A percentile compares a stretch with the other conserved stretches of the same genome.
Conservation (phyloP, 2,113 vertebrate species). For the Notothenia rossii region DNA sequence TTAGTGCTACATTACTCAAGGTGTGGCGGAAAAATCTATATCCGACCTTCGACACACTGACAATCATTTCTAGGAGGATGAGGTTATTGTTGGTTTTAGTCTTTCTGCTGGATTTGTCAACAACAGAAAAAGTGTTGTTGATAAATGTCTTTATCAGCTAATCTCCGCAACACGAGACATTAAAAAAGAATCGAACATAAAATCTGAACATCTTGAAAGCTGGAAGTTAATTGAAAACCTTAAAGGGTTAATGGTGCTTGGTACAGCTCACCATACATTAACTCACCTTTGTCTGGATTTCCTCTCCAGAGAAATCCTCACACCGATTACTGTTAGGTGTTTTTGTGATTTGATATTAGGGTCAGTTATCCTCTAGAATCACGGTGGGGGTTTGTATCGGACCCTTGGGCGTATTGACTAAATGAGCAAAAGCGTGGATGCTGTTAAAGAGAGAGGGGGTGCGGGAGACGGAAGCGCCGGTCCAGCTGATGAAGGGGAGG, state of each 20-base stretch:
- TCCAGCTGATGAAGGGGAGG: slow-evolving; percentile 27
- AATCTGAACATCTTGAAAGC: background rate
- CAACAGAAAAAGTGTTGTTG: background rate
- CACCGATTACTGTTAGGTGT: background rate
- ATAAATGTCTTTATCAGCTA: background rate
- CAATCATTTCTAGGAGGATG: background rate
- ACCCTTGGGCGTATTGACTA: slow-evolving; percentile 23
- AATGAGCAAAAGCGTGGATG: slow-evolving; percentile 26
- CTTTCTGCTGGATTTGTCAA: background rate
- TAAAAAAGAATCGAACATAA: background rate
- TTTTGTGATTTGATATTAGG: slow-evolving; percentile 28
- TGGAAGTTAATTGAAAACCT: background rate
- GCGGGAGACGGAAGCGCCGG: background rate
- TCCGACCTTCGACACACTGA: background rate
- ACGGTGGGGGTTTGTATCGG: slow-evolving; percentile 26
- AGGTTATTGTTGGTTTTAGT: background rate
- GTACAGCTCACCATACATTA: background rate
- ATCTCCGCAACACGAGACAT: background rate
- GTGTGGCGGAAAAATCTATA: too few relatives aligned
- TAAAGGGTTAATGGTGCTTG: background rate
- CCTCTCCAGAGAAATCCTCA: slow-evolving; percentile 21
- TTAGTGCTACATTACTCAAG: background rate
- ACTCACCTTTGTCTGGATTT: background rate
- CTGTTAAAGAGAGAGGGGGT: slow-evolving; percentile 23
- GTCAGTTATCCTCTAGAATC: slow-evolving; percentile 21